Conservation (phyloP, 2,888 invertebrate genomes). For the Nomada lathburiana region DNA sequence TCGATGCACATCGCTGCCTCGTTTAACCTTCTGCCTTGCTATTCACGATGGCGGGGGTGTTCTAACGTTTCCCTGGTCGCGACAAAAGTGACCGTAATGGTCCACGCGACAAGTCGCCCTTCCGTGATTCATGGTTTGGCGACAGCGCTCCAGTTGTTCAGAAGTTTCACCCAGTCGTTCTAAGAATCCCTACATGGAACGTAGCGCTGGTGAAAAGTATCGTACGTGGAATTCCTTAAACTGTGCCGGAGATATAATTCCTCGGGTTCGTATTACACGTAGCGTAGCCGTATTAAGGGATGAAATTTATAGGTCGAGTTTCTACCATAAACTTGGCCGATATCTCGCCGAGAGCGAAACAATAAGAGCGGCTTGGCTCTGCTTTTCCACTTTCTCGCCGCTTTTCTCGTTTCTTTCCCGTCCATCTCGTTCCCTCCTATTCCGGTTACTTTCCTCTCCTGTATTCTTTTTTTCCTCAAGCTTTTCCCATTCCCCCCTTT, state of each 20-base stretch:
- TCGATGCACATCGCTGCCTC: not conserved
- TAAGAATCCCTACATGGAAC: constrained; percentile 32
- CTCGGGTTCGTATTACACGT: constrained; percentile 72
- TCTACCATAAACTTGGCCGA: constrained; percentile 73
- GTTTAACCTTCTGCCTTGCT: not conserved
- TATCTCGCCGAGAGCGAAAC: constrained; percentile 66
- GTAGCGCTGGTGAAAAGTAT: constrained; percentile 50
- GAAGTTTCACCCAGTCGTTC: constrained; percentile 28
- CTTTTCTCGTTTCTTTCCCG: constrained; percentile 17
- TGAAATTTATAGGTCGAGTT: constrained; percentile 80
- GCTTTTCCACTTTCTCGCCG: constrained; percentile 31
- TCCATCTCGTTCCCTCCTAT: constrained; percentile 10
- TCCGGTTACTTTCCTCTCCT: not conserved
- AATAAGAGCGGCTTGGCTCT: constrained; percentile 47
- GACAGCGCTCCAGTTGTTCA: constrained; percentile 24
- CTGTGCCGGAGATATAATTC: constrained; percentile 61
- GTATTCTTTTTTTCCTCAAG: not conserved
- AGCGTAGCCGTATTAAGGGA: constrained; percentile 63
- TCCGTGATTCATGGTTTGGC: not conserved
- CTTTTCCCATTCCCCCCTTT: not conserved
- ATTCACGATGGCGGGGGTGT: not conserved
- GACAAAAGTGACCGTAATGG: not conserved
- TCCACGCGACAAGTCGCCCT: not conserved
- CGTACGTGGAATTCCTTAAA: constrained; percentile 62
- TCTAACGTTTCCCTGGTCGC: constrained; percentile 6